Conservation (phyloP, 2,797 vertebrate genomes). For the Ibycter americanus region DNA sequence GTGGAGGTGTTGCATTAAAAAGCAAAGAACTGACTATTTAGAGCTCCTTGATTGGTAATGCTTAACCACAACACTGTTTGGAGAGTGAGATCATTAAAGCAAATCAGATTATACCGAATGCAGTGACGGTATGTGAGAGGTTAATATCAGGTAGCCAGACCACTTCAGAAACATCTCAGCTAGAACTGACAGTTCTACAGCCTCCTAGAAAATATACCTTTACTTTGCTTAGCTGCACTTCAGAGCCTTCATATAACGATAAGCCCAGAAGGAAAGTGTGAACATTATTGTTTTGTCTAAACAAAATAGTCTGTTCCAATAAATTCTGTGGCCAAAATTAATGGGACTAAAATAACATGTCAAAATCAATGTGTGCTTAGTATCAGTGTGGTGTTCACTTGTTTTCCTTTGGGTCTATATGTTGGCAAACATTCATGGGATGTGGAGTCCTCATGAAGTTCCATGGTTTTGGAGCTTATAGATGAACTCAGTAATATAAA, state of each 20-base stretch:
- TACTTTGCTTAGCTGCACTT: conserved; percentile 15
- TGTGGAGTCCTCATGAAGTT: neutral
- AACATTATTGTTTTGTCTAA: neutral
- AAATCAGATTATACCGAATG: neutral
- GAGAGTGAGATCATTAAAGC: neutral
- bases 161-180: neutral
- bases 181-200: conserved; percentile 38
- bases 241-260: conserved; percentile 22
- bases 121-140: neutral
- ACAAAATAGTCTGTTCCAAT: neutral
- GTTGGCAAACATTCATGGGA: neutral
- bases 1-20: neutral
- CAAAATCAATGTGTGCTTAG: neutral
- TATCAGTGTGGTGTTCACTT: neutral
- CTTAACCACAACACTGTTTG: neutral
- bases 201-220: conserved; percentile 15
- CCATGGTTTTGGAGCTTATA: neutral
- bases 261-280: neutral
- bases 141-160: neutral
- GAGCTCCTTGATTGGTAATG: neutral
- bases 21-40: neutral
- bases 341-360: neutral
- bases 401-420: neutral
- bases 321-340: neutral
- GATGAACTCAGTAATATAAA: neutral